phyloP scores from a whole-genome alignment of 2,888 invertebrate genomes.

The Sesamia inferens region DNA sequence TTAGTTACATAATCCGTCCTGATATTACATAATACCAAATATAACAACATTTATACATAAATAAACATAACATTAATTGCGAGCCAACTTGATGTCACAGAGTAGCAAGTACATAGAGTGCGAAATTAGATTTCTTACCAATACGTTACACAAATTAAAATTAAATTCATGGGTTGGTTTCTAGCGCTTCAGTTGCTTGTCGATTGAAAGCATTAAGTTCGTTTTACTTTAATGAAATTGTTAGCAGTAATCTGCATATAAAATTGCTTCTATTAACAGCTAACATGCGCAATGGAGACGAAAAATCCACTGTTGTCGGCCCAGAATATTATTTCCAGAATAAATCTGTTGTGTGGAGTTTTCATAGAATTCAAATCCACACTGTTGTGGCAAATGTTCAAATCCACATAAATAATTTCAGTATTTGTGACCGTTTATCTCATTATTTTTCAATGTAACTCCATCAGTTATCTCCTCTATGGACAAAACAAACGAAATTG shows the following conservation, averaged over 20 bases:
- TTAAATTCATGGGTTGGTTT: background rate
- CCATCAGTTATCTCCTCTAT: slow-evolving; percentile 29
- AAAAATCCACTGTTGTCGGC: background rate
- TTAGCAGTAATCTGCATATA: background rate
- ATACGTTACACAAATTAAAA: background rate
- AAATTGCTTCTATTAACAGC: background rate
- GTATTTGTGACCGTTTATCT: background rate
- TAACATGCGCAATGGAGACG: background rate
- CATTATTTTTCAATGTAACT: slow-evolving; percentile 3
- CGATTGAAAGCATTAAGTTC: background rate
- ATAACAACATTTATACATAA: slow-evolving; percentile 17
- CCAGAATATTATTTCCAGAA: too few species aligned
- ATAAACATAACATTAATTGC: slow-evolving; percentile 43
- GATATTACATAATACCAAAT: slow-evolving; percentile 21
- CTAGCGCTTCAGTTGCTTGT: background rate
- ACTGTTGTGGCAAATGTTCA: background rate
- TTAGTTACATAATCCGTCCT: slow-evolving; percentile 28
- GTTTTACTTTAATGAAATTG: background rate
- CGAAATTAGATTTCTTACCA: background rate
- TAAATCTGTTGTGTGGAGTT: background rate
- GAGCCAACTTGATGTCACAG: slow-evolving; percentile 10
- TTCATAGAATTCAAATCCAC: background rate
- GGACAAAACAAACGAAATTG: slow-evolving; percentile 28
- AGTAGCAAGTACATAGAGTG: slow-evolving; percentile 11
- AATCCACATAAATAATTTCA: background rate